Percentiles rank a stretch among this genome's conserved stretches.
These are phyloP conservation scores for Prunella himalayana DNA, from an alignment of 2,113 vertebrate genomes.

Conservation along the genomic window DNA sequence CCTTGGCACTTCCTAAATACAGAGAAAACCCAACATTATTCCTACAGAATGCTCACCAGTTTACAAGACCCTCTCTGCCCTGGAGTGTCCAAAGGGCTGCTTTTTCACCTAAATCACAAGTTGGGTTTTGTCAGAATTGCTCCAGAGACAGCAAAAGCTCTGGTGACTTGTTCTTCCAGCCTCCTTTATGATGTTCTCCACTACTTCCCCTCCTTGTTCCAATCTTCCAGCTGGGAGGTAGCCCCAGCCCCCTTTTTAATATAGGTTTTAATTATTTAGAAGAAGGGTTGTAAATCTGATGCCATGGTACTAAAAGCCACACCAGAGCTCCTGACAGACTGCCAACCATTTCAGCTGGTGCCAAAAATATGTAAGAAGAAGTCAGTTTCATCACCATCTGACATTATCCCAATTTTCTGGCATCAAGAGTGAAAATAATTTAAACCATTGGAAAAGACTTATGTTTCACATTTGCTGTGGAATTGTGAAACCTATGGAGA, in stretches of 20 bases:
- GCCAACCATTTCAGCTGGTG: background rate
- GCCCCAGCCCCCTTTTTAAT: slow-evolving; percentile 14
- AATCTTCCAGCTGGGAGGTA: slow-evolving; percentile 46
- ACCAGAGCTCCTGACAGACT: slow-evolving; percentile 6
- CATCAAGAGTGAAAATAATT: slow-evolving; percentile 27
- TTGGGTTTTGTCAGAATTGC: background rate
- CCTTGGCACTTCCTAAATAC: background rate
- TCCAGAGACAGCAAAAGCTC: slow-evolving; percentile 1
- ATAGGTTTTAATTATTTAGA: slow-evolving; percentile 56
- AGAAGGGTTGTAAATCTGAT: slow-evolving; percentile 38
- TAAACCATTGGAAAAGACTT: slow-evolving; percentile 30
- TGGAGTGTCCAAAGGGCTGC: background rate
- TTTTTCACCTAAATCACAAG: background rate
- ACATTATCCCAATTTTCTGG: slow-evolving; percentile 35
- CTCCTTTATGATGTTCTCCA: background rate
- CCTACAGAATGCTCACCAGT: background rate
- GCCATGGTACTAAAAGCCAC: slow-evolving; percentile 41
- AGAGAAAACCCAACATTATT: background rate
- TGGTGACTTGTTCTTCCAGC: background rate
- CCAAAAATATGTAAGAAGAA: slow-evolving; percentile 33
- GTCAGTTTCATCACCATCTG: slow-evolving; percentile 30
- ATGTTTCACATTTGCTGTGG: slow-evolving; percentile 19
- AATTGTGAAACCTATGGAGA: background rate
- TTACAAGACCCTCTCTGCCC: background rate
- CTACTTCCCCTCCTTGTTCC: slow-evolving; percentile 13